Conservation (phyloP, 2,797 vertebrate species). For the Sebastes paucispinis region DNA sequence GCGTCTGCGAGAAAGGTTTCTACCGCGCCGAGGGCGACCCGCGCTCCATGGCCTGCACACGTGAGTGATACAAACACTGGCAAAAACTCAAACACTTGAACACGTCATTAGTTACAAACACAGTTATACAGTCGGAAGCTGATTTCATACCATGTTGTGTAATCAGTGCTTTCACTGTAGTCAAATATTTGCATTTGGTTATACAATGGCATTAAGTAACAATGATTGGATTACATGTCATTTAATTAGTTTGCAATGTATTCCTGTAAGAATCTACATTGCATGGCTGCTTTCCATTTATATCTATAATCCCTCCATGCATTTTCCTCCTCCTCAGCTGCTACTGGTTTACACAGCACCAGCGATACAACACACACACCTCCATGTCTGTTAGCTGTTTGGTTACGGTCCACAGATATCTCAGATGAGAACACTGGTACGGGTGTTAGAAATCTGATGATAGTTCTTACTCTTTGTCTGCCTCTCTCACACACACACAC, state of each 20-base stretch:
- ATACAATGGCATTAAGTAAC: background rate
- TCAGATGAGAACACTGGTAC: slow-evolving; percentile 35
- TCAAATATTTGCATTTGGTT: slow-evolving; percentile 7
- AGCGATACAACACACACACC: background rate
- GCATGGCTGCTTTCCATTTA: slow-evolving; percentile 5
- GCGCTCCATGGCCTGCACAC: slow-evolving; percentile 85
- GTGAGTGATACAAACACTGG: slow-evolving; percentile 72
- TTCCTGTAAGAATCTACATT: slow-evolving; percentile 10
- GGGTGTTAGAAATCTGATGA: slow-evolving; percentile 32
- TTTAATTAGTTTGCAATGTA: slow-evolving; percentile 21
- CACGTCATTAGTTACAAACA: background rate
- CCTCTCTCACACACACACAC: background rate
- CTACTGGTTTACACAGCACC: slow-evolving; percentile 20
- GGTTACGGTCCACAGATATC: slow-evolving; percentile 9
- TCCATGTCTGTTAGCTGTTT: slow-evolving; percentile 1
- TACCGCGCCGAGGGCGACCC: slow-evolving; percentile 83
- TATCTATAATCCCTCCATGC: background rate
- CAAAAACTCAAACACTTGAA: slow-evolving; percentile 6
- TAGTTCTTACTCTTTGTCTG: slow-evolving; percentile 20
- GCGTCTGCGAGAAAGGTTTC: slow-evolving; percentile 83
- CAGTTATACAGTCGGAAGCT: background rate
- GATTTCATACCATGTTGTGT: background rate
- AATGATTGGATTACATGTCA: slow-evolving; percentile 17
- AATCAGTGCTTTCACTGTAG: background rate
- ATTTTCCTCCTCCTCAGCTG: background rate